These are phyloP conservation scores for Cynocephalus volans DNA, from an alignment of 2,113 vertebrate genomes.

Conservation along the genomic window DNA sequence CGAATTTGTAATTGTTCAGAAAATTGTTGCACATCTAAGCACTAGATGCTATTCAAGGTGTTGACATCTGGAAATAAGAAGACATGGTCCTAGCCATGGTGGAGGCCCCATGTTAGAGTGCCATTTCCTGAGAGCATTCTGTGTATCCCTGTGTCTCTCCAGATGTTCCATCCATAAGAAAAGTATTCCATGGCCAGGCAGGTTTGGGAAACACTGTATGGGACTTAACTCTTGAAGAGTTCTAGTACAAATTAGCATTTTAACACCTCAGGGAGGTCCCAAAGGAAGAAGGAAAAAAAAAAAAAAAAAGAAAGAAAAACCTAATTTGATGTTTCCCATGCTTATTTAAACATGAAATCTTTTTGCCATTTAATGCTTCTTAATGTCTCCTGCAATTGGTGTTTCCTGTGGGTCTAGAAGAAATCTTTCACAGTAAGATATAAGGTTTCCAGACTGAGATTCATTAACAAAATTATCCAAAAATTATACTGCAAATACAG, in stretches of 20 bases:
- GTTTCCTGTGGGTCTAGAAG: background rate
- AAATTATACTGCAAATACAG: background rate
- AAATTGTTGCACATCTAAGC: background rate
- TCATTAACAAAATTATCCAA: background rate
- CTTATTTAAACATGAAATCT: slow-evolving; percentile 28
- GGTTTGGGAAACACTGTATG: background rate
- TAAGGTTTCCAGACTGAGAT: background rate
- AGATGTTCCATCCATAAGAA: background rate
- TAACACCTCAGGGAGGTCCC: background rate
- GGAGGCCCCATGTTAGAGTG: background rate
- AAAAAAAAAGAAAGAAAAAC: background rate
- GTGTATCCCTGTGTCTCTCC: background rate
- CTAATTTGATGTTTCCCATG: background rate
- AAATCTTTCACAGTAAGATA: background rate
- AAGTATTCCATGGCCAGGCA: background rate
- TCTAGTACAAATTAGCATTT: background rate
- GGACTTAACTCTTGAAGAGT: background rate
- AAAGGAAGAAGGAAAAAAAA: background rate
- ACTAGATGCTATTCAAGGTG: background rate
- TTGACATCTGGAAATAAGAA: background rate
- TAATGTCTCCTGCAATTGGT: background rate
- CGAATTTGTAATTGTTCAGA: background rate
- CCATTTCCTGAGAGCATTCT: background rate
- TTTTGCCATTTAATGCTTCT: background rate
- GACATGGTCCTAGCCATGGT: background rate